Conservation (phyloP, 2,113 vertebrate genomes). For the Synodontis membranacea region DNA sequence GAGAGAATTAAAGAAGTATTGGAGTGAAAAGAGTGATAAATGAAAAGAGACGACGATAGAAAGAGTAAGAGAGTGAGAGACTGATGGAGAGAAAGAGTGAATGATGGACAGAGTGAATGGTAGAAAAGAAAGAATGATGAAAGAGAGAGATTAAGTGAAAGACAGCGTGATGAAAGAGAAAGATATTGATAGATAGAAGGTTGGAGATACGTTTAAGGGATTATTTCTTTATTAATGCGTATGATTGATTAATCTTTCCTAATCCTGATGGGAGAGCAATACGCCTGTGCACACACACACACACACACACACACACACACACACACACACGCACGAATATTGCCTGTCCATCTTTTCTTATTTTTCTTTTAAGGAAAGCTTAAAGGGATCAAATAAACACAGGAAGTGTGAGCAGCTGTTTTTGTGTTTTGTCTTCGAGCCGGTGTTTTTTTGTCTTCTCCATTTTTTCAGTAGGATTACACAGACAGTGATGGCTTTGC, state of each 20-base stretch:
- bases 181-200: neutral
- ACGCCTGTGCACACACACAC: neutral
- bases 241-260: constrained; percentile 34
- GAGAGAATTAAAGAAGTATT: neutral
- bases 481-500: constrained; percentile 39
- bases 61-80: neutral
- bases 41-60: neutral
- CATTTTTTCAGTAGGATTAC: constrained; percentile 45
- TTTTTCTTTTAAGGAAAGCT: constrained; percentile 45
- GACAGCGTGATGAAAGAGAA: neutral
- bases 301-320: neutral
- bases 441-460: neutral
- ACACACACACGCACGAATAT: constrained; percentile 41
- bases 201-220: neutral
- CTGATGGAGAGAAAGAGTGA: neutral
- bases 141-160: neutral
- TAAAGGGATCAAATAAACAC: constrained; percentile 49
- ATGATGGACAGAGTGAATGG: neutral
- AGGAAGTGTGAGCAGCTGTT: constrained; percentile 6
- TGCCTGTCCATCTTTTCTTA: constrained; percentile 40
- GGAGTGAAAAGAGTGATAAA: neutral
- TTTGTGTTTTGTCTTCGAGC: constrained; percentile 14
- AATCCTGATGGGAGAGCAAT: neutral
- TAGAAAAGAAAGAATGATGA: no score
- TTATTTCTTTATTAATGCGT: neutral